phyloP scores from a whole-genome alignment of 1,140 invertebrate genomes.

The Philotrypesis tridentata region DNA sequence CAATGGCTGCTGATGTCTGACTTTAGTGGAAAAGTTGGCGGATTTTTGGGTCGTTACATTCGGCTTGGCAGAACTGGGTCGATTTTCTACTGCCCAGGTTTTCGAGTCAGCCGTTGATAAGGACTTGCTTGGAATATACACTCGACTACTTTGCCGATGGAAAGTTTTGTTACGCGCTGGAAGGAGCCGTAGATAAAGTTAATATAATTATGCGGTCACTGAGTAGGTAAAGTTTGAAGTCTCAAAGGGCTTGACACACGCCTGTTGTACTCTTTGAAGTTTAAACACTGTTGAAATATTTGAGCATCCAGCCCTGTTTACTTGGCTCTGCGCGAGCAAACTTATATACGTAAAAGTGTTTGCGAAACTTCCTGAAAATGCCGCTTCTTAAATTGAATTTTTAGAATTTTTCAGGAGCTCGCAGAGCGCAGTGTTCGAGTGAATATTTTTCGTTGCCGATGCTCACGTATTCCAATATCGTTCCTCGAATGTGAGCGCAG shows the following conservation, averaged over 20 bases:
- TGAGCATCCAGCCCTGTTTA: too few relatives aligned
- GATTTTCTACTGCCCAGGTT: not conserved
- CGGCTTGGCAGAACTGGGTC: not conserved
- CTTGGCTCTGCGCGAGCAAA: not conserved
- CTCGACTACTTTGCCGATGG: not conserved
- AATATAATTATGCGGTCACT: not conserved
- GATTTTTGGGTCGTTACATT: too few relatives aligned
- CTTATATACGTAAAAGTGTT: not conserved
- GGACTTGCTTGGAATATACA: not conserved
- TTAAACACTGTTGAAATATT: not conserved
- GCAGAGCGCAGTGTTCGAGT: too few relatives aligned
- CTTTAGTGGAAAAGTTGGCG: too few relatives aligned
- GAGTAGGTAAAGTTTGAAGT: not conserved
- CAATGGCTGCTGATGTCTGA: not conserved
- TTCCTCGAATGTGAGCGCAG: too few relatives aligned
- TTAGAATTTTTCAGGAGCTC: too few relatives aligned
- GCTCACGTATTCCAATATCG: too few relatives aligned
- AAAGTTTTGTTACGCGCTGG: not conserved
- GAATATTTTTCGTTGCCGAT: too few relatives aligned
- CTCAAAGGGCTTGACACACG: not conserved
- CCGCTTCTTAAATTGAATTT: not conserved
- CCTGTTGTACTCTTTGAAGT: not conserved
- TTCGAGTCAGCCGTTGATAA: not conserved
- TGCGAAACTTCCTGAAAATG: not conserved
- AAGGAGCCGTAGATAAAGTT: not conserved